Evolutionary conservation across 2,888 invertebrate genomes (phyloP), one percentile per base, ranked within the genome.

Genomic region (Pachydiplax longipennis): DNA sequence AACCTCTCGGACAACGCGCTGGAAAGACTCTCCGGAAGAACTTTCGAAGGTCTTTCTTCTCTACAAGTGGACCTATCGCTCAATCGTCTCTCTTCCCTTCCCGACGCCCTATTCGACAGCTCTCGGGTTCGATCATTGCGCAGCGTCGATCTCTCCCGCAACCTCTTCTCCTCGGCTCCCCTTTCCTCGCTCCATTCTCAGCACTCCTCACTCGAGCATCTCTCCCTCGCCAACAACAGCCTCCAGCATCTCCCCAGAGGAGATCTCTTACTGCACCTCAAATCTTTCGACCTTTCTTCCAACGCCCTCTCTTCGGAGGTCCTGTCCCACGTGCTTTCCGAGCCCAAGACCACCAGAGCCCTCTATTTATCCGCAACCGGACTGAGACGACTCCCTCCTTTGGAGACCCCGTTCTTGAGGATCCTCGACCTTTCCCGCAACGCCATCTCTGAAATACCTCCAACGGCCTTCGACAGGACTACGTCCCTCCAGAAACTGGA

Each of bases 221-320:
- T 98, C 4, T 97, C 97, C 93, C 94, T 98, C 91, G 97, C 98
- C 1, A 94, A 96, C 91, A 98, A 98, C 93, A 95, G 96, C 92
- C 96, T 98, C 81, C 95, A 95, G 31, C 96, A 97, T 90, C 96
- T 98, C 91, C 98, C 98, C 22, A 96, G 97, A 0, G 98, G 98
- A 93, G 97, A 98, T 91, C 96, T 98, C 1, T 96, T 98, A 95
- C 97, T 97, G 0, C 98, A 98, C 93, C 97, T 98, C 5, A 98
- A 98, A 93, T 96, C 96, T 92, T 94, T 98, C 13, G 98, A 98
- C 94, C 94, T 98, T 15, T 98, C 98, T 2, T 97, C 96, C 92
- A 98, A 98, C 95, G 98, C 98, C 0, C 93, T 98, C 0, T 96
- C 96, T 1, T 95, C 95, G 90, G 96, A 96, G 92, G 96, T 98